phyloP scores from a whole-genome alignment of 2,888 invertebrate species.

The Hetaerina titia region DNA sequence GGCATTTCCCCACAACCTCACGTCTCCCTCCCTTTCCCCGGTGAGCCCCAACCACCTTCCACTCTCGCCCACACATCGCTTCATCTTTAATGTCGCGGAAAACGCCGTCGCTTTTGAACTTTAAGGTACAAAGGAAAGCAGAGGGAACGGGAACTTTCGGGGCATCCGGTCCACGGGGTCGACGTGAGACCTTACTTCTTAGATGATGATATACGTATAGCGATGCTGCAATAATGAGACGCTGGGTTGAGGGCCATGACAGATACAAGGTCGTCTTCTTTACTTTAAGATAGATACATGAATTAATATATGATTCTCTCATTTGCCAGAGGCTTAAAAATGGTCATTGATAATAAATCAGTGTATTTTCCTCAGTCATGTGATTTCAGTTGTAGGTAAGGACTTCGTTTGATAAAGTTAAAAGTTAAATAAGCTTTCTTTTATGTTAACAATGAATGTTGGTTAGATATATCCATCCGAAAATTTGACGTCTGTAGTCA shows the following conservation, averaged over 20 bases:
- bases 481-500: no score
- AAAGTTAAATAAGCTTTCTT: no score
- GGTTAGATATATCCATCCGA: no score
- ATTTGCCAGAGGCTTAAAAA: no score
- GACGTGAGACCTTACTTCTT: not conserved
- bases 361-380: no score
- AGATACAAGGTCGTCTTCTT: not conserved
- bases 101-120: constrained; percentile 26
- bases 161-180: constrained; percentile 1
- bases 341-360: no score
- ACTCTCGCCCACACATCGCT: not conserved
- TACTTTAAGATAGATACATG: not conserved
- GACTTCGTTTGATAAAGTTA: no score
- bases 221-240: not conserved
- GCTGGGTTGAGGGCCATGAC: not conserved
- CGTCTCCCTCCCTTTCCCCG: no score
- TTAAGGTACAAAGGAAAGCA: not conserved
- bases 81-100: constrained; percentile 35
- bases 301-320: no score
- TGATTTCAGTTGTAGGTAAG: no score
- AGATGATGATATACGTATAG: not conserved
- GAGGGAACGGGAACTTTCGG: not conserved
- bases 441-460: no score
- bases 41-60: no score
- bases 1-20: not conserved